Conservation (phyloP, 2,888 invertebrate genomes). For the Nipponacmea schrenckii region DNA sequence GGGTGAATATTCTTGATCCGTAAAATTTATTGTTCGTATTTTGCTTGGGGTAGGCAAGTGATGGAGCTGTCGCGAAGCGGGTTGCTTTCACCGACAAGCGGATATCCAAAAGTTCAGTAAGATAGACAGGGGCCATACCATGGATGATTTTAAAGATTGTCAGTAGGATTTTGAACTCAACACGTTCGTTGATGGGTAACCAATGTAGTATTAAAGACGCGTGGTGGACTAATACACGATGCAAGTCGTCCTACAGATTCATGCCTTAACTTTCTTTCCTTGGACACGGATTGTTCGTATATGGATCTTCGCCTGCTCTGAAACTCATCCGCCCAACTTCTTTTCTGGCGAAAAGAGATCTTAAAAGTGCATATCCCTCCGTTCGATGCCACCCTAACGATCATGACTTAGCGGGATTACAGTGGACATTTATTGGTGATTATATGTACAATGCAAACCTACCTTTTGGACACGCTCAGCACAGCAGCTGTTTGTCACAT, state of each 20-base stretch:
- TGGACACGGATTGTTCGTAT: conserved; percentile 8
- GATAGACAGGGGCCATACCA: too few relatives aligned
- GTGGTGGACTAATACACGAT: conserved; percentile 5
- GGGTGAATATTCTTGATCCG: too few relatives aligned
- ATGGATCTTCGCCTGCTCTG: conserved; percentile 1
- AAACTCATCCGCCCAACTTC: not conserved
- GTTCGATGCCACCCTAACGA: not conserved
- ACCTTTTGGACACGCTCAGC: not conserved
- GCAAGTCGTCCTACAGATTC: not conserved
- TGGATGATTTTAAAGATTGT: too few relatives aligned
- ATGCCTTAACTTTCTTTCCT: not conserved
- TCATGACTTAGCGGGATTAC: not conserved
- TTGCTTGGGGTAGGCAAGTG: too few relatives aligned
- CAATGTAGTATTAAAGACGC: not conserved
- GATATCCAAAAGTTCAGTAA: too few relatives aligned
- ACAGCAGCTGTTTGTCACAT: conserved; percentile 1
- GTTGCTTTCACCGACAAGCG: too few relatives aligned
- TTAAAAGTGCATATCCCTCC: conserved; percentile 3
- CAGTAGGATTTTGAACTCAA: too few relatives aligned
- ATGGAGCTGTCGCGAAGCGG: too few relatives aligned
- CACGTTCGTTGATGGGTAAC: too few relatives aligned
- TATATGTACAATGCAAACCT: conserved; percentile 2
- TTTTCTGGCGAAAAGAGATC: conserved; percentile 5
- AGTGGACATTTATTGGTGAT: conserved; percentile 4
- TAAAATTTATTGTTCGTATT: too few relatives aligned